Evolutionary conservation across 2,113 vertebrate species (phyloP).

Genomic region (Thymallus thymallus): DNA sequence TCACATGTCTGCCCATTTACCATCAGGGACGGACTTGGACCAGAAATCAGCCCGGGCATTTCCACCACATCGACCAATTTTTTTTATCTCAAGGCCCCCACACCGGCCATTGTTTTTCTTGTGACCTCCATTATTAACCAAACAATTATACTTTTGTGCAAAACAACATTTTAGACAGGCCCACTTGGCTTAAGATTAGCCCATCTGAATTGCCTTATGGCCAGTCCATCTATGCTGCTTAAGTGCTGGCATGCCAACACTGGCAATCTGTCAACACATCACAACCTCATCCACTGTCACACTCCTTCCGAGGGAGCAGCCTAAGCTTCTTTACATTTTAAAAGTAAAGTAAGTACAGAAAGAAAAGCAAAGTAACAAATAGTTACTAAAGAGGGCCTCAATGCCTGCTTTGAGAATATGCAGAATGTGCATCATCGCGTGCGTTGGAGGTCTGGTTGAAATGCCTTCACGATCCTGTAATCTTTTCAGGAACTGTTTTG

Average conservation of each 20-base stretch:
- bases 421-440: background rate
- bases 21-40: too few relatives aligned
- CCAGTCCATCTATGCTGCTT: background rate
- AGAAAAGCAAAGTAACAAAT: background rate
- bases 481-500: background rate
- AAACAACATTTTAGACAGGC: too few relatives aligned
- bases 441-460: background rate
- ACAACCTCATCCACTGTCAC: background rate
- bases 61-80: too few relatives aligned
- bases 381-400: background rate
- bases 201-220: background rate
- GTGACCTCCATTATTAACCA: too few relatives aligned
- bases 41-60: too few relatives aligned
- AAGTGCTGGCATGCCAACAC: background rate
- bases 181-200: too few relatives aligned
- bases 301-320: background rate
- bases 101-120: too few relatives aligned
- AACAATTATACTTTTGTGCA: too few relatives aligned
- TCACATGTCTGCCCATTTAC: background rate
- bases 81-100: too few relatives aligned
- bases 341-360: background rate
- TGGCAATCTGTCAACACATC: constrained; percentile 5
- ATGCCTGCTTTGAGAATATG: background rate
- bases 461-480: background rate
- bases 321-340: background rate